Evolutionary conservation across 2,113 vertebrate species (phyloP).

Genomic region (Perca flavescens): DNA sequence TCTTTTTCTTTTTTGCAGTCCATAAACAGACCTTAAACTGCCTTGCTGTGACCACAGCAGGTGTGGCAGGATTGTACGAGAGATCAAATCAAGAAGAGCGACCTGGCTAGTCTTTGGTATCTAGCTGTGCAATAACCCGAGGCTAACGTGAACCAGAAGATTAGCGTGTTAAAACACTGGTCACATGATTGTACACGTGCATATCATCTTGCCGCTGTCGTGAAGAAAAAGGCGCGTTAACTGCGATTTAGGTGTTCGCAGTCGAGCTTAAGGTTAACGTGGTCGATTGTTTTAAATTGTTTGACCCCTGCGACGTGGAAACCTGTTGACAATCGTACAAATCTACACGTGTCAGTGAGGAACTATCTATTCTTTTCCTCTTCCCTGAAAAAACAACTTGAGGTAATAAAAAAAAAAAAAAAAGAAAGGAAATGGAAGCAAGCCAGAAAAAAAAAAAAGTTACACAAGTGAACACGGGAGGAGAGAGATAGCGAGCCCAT

Average conservation of each 20-base stretch:
- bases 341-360: constrained; percentile 47
- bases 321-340: constrained; percentile 31
- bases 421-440: constrained; percentile 29
- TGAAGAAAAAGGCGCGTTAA: constrained; percentile 8
- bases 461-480: constrained; percentile 68
- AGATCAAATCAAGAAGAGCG: constrained; percentile 21
- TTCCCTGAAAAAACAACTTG: constrained; percentile 61
- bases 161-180: constrained; percentile 54
- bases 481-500: constrained; percentile 42
- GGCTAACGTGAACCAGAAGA: constrained; percentile 50
- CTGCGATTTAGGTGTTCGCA: constrained; percentile 17
- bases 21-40: constrained; percentile 6
- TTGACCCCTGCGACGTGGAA: constrained; percentile 32
- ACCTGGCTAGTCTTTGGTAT: constrained; percentile 81
- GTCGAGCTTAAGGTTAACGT: constrained; percentile 36
- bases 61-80: constrained; percentile 51
- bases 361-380: constrained; percentile 46
- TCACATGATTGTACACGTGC: constrained; percentile 83
- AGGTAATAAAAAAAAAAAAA: constrained; percentile 17
- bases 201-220: constrained; percentile 52
- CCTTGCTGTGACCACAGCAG: constrained; percentile 27
- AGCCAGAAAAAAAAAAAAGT: constrained; percentile 60
- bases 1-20: not conserved
- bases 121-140: constrained; percentile 79
- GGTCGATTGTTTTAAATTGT: constrained; percentile 1